phyloP scores from a whole-genome alignment of 2,113 vertebrate genomes.

The Scalopus aquaticus region DNA sequence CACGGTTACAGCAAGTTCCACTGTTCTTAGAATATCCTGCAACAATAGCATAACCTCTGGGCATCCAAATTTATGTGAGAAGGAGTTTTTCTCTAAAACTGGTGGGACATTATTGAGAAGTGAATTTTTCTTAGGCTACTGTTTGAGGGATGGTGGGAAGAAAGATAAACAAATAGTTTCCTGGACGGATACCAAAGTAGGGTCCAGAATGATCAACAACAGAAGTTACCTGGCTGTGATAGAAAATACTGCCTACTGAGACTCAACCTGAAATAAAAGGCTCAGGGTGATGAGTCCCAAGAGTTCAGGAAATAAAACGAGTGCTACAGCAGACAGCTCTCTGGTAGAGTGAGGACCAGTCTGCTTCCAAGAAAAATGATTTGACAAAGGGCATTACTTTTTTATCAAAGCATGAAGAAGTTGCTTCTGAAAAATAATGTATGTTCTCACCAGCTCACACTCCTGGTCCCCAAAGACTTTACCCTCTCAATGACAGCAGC shows the following conservation, averaged over 20 bases:
- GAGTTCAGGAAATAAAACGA: background rate
- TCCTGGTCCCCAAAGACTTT: background rate
- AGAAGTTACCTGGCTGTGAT: background rate
- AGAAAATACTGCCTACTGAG: background rate
- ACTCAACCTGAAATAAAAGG: background rate
- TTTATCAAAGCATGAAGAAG: background rate
- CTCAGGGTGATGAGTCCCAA: background rate
- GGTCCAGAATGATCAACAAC: background rate
- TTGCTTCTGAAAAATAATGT: background rate
- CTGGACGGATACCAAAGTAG: background rate
- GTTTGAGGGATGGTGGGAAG: background rate
- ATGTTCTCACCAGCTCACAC: background rate
- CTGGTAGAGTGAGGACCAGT: background rate
- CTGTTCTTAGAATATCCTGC: background rate
- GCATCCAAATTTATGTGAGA: background rate
- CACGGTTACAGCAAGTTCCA: background rate
- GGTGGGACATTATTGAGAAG: background rate
- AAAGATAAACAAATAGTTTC: background rate
- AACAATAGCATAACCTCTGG: background rate
- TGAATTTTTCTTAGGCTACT: background rate
- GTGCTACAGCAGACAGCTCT: background rate
- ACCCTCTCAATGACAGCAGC: background rate
- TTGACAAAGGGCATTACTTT: background rate
- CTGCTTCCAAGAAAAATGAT: background rate
- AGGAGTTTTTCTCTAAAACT: background rate